phyloP scores from a whole-genome alignment of 2,888 invertebrate species.

The Protophormia terraenovae region DNA sequence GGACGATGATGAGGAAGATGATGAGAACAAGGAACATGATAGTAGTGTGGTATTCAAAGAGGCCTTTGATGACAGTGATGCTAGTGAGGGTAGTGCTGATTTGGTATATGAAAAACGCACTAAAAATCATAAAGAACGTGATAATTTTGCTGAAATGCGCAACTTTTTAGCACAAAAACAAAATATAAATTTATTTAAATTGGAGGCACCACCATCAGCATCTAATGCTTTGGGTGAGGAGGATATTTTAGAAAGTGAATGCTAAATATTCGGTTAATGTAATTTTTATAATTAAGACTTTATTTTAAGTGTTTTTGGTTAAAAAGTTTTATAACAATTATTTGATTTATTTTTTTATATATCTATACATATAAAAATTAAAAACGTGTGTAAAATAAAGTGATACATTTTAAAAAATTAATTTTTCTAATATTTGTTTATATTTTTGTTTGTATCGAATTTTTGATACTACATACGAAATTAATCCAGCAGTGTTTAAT shows the following conservation, averaged over 20 bases:
- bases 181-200: slow-evolving; percentile 78
- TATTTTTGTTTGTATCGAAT: background rate
- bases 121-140: slow-evolving; percentile 76
- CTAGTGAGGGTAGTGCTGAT: slow-evolving; percentile 75
- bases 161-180: slow-evolving; percentile 79
- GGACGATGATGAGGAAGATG: slow-evolving; percentile 39
- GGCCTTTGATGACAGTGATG: slow-evolving; percentile 53
- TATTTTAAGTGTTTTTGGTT: background rate
- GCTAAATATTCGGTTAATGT: slow-evolving; percentile 40
- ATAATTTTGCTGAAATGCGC: slow-evolving; percentile 80
- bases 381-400: background rate
- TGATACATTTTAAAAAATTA: background rate
- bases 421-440: background rate
- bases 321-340: background rate
- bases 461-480: background rate
- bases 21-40: slow-evolving; percentile 43
- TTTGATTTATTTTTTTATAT: background rate
- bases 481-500: background rate
- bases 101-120: slow-evolving; percentile 72
- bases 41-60: slow-evolving; percentile 61
- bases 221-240: slow-evolving; percentile 71
- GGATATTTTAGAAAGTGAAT: slow-evolving; percentile 75
- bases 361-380: too few relatives aligned
- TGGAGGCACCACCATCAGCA: slow-evolving; percentile 69
- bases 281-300: background rate